A percentile compares a stretch with the other conserved stretches of the same genome.
phyloP scores from a whole-genome alignment of 1,140 invertebrate species.

The Drosophila pectinifera region DNA sequence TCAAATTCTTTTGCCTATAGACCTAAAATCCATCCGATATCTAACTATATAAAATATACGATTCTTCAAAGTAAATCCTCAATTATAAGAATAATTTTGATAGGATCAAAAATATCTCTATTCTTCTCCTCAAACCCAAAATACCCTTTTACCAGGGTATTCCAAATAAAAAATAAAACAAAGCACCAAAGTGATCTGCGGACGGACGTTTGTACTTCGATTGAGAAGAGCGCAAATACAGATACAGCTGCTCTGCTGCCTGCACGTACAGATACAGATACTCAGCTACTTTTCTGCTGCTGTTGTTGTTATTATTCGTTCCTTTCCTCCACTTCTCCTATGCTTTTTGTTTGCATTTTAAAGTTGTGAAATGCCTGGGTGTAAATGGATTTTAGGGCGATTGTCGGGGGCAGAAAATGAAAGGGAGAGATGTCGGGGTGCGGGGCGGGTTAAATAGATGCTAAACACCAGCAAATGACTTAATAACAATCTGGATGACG shows the following conservation, averaged over 20 bases:
- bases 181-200: slow-evolving; percentile 34
- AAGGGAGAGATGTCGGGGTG: background rate
- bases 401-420: slow-evolving; percentile 1
- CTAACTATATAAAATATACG: background rate
- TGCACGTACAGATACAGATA: slow-evolving; percentile 49
- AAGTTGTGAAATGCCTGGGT: slow-evolving; percentile 53
- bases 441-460: slow-evolving; percentile 46
- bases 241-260: slow-evolving; percentile 30
- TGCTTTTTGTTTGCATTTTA: slow-evolving; percentile 42
- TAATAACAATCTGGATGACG: slow-evolving; percentile 46
- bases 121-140: background rate
- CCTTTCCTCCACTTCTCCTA: slow-evolving; percentile 14
- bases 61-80: no score
- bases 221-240: slow-evolving; percentile 38
- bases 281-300: slow-evolving; percentile 29
- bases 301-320: slow-evolving; percentile 26
- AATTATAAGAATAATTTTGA: no score
- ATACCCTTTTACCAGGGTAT: background rate
- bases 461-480: slow-evolving; percentile 61
- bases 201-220: slow-evolving; percentile 48
- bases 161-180: slow-evolving; percentile 13
- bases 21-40: no score
- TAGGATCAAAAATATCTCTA: background rate
- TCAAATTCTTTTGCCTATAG: background rate
- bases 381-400: slow-evolving; percentile 29